A percentile compares a stretch with the other conserved stretches of the same genome.
These are phyloP conservation scores for Rhaphigaster nebulosa DNA, from an alignment of 2,888 invertebrate genomes.

Conservation along the genomic window DNA sequence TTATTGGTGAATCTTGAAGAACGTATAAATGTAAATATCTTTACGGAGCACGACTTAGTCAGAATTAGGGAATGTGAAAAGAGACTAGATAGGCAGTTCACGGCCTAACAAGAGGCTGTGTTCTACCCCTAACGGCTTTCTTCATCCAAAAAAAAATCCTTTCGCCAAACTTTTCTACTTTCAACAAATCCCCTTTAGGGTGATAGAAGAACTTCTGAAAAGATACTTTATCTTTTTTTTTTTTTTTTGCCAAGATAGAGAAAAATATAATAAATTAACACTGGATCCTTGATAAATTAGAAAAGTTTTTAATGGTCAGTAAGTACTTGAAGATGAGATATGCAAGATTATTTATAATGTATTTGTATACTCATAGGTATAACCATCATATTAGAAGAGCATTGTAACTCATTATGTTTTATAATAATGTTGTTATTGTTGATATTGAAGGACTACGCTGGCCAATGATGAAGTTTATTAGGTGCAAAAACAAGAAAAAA, in stretches of 20 bases:
- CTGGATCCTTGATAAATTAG: background rate
- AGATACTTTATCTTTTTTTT: background rate
- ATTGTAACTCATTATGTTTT: too few relatives aligned
- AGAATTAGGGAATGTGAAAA: background rate
- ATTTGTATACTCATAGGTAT: too few relatives aligned
- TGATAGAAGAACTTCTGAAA: background rate
- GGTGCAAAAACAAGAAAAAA: too few relatives aligned
- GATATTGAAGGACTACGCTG: too few relatives aligned
- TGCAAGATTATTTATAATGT: too few relatives aligned
- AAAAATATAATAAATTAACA: background rate
- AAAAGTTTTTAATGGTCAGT: background rate
- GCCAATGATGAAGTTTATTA: too few relatives aligned
- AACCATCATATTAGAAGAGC: too few relatives aligned
- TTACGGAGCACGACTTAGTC: background rate
- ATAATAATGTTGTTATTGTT: too few relatives aligned
- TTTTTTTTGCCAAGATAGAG: background rate
- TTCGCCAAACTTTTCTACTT: conserved; percentile 18
- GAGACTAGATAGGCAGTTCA: background rate
- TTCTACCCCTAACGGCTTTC: background rate
- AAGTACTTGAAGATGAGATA: too few relatives aligned
- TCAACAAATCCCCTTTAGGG: conserved; percentile 26
- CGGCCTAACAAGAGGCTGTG: background rate
- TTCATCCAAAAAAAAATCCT: background rate
- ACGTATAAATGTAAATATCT: too few relatives aligned
- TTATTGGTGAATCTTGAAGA: too few relatives aligned